Conservation (phyloP, 2,888 invertebrate genomes). For the Stenodera caucasica region DNA sequence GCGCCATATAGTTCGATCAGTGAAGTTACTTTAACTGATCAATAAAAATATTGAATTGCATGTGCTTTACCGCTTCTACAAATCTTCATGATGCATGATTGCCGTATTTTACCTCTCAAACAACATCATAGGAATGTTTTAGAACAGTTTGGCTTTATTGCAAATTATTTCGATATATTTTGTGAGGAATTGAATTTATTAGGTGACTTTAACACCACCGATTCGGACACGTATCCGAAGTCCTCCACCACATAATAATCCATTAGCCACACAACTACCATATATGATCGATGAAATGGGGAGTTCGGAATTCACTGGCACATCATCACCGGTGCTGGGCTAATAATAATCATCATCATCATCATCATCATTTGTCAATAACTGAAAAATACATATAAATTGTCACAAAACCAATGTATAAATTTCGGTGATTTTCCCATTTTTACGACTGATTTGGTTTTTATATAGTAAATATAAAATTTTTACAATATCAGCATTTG, state of each 20-base stretch:
- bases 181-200: slow-evolving; percentile 6
- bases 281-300: slow-evolving; percentile 68
- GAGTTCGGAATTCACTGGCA: slow-evolving; percentile 55
- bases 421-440: not conserved
- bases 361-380: not conserved
- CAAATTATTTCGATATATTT: not conserved
- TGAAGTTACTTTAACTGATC: slow-evolving; percentile 51
- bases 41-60: not conserved
- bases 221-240: slow-evolving; percentile 46
- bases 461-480: slow-evolving; percentile 21
- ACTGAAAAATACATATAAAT: not conserved
- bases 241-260: slow-evolving; percentile 52
- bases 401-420: not conserved
- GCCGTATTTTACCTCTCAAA: not conserved
- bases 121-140: not conserved
- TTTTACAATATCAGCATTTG: slow-evolving; percentile 15
- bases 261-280: slow-evolving; percentile 59
- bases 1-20: slow-evolving; percentile 61
- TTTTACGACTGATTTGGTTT: slow-evolving; percentile 23
- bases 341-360: slow-evolving; percentile 19
- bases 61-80: not conserved
- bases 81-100: not conserved
- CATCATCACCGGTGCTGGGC: slow-evolving; percentile 30
- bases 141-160: slow-evolving; percentile 7
- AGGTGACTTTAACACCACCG: slow-evolving; percentile 39